Evolutionary conservation across 2,888 invertebrate species (phyloP).

Genomic region (Ectemnius cavifrons): DNA sequence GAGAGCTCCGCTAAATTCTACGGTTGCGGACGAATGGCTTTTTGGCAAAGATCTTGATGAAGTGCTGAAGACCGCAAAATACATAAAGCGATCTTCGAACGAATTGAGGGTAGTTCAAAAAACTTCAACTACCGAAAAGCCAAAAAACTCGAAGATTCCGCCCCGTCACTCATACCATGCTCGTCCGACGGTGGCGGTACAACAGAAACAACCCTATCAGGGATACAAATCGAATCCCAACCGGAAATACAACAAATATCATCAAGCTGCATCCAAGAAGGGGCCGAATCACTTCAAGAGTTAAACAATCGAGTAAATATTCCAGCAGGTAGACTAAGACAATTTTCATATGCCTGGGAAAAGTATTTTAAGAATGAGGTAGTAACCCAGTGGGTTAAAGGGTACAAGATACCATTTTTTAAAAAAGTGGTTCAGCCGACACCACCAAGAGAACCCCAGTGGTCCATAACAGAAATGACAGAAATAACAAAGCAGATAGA

Average conservation of each 20-base stretch:
- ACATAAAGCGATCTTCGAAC: constrained; percentile 31
- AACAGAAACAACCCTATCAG: too few species aligned
- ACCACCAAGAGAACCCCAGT: constrained; percentile 23
- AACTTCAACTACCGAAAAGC: constrained; percentile 34
- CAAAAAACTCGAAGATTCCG: too few species aligned
- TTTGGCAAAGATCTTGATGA: constrained; percentile 37
- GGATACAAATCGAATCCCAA: too few species aligned
- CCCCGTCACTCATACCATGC: too few species aligned
- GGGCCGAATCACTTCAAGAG: constrained; percentile 33
- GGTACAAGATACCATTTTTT: constrained; percentile 46
- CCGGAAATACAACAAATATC: too few species aligned
- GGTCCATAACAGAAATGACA: constrained; percentile 23
- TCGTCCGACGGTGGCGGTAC: too few species aligned
- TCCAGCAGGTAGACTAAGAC: constrained; percentile 23
- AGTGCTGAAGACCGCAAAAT: constrained; percentile 34
- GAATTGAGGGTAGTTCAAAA: constrained; percentile 33
- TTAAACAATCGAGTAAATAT: constrained; percentile 45
- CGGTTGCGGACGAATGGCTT: constrained; percentile 33
- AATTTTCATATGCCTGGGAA: too few species aligned
- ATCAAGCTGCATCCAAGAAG: too few species aligned
- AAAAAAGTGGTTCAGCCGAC: constrained; percentile 22
- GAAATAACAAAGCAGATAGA: constrained; percentile 16
- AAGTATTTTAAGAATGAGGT: constrained; percentile 32
- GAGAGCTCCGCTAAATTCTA: constrained; percentile 37
- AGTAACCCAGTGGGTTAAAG: constrained; percentile 34